These are phyloP conservation scores for Papilio demoleus DNA, from an alignment of 2,888 invertebrate genomes.

Conservation along the genomic window DNA sequence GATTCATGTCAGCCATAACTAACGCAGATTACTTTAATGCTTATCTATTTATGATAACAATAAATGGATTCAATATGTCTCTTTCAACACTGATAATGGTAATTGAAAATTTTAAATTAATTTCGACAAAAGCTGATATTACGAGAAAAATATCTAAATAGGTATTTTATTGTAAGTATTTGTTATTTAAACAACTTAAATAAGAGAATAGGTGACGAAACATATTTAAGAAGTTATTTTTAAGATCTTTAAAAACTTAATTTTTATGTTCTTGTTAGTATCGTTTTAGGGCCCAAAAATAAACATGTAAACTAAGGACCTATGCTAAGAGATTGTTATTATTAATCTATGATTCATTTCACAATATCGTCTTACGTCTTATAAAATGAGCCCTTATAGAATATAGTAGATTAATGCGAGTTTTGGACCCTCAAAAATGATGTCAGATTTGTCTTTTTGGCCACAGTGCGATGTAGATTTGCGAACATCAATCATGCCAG, in stretches of 20 bases:
- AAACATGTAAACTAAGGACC: background rate
- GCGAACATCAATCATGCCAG: conserved; percentile 77
- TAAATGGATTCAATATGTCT: conserved; percentile 44
- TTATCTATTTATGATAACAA: conserved; percentile 59
- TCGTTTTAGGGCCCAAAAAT: background rate
- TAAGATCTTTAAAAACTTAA: background rate
- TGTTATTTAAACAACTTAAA: no score
- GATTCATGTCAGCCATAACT: conserved; percentile 60
- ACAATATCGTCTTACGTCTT: background rate
- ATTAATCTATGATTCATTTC: background rate
- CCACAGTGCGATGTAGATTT: conserved; percentile 67
- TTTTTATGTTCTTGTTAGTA: background rate
- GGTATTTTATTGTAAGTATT: no score
- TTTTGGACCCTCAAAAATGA: conserved; percentile 52
- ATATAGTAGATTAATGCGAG: background rate
- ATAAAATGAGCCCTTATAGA: no score
- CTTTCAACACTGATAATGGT: conserved; percentile 49
- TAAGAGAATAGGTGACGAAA: no score
- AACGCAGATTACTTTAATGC: conserved; percentile 60
- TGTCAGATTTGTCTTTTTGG: conserved; percentile 64
- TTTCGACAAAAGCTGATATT: background rate
- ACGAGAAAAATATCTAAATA: background rate
- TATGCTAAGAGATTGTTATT: background rate
- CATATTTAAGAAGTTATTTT: no score
- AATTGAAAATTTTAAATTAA: conserved; percentile 49